Evolutionary conservation across 2,113 vertebrate species (phyloP).

Genomic region (Prinia subflava): DNA sequence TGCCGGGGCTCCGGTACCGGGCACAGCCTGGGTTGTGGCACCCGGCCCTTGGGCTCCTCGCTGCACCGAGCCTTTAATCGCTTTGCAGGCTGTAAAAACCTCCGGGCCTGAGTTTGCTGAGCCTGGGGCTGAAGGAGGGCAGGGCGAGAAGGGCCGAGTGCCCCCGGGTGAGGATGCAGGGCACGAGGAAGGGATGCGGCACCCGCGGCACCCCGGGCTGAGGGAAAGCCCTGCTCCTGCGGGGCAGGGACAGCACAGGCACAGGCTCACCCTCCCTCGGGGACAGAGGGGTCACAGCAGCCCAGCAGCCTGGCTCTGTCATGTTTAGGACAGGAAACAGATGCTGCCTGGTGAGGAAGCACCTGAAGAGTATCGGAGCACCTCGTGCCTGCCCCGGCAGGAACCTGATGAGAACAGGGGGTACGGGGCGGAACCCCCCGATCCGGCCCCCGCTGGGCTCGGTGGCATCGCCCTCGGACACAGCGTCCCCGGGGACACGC

Average conservation of each 20-base stretch:
- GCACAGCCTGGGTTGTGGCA: neutral
- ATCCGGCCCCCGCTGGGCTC: neutral
- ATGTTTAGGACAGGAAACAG: constrained; percentile 62
- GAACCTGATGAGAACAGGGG: neutral
- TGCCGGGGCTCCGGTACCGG: no score
- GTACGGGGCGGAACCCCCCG: neutral
- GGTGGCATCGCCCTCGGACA: neutral
- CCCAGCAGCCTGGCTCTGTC: neutral
- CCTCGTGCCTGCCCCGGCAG: neutral
- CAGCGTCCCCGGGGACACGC: neutral
- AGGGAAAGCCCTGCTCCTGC: accelerated
- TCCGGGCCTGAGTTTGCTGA: neutral
- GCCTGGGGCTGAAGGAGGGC: neutral
- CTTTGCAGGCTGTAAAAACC: neutral
- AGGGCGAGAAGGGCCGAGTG: neutral
- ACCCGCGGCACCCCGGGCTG: neutral
- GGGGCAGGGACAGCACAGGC: neutral
- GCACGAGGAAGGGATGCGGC: neutral
- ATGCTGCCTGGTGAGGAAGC: constrained; percentile 50
- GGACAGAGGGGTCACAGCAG: neutral
- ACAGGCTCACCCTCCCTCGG: neutral
- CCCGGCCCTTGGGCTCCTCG: neutral
- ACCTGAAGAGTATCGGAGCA: neutral
- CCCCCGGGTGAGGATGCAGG: neutral
- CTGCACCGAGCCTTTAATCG: neutral